Evolutionary conservation across 2,888 invertebrate species (phyloP), one percentile per base, ranked within the genome.

Genomic region (Thymelicus sylvestris): DNA sequence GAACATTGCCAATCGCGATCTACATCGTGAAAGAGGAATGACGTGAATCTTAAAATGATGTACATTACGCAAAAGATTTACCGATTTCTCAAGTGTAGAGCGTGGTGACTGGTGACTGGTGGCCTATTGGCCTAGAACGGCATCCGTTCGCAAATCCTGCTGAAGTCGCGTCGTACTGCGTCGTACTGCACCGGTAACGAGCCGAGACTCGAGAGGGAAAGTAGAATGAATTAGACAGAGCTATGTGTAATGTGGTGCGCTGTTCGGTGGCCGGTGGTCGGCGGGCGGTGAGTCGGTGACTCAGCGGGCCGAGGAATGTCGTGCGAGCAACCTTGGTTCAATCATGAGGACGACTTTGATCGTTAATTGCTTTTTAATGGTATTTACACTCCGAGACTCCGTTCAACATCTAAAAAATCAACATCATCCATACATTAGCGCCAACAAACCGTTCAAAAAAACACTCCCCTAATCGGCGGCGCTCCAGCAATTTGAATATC

Each of bases 71-170:
- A 52, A 52, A 52, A 44, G 44, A 10, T 44, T 44, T 44, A 44
- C 44, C 50, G 24, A 24, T 48, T 31, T 7, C 24, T 7, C 39
- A 39, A 15, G 64, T 38, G 31, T n/a, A 38, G 41, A 44, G 38
- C 19, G 19, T 13, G 38, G 38, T n/a, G n/a, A n/a, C n/a, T n/a
- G n/a, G n/a, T n/a, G n/a, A n/a, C n/a, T n/a, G n/a, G n/a, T 19
- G 47, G 50, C 50, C 61, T 61, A 24, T 8, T 67, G 67, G 61
- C 67, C 60, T 61, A 67, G 39, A 41, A 52, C 15, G 48, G 61
- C 48, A 67, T 61, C 67, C 67, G 67, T 19, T 61, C 67, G 67
- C 67, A 50, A 41, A 67, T 67, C 67, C 67, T 67, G 61, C 24
- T 31, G 61, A 7, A 0, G 15, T 15, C 41, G 41, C 41, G 41